Evolutionary conservation across 30 jellyfish, hydroid and myxozoan genomes (phyloP).

Genomic region (Nemopilema nomurai): DNA sequence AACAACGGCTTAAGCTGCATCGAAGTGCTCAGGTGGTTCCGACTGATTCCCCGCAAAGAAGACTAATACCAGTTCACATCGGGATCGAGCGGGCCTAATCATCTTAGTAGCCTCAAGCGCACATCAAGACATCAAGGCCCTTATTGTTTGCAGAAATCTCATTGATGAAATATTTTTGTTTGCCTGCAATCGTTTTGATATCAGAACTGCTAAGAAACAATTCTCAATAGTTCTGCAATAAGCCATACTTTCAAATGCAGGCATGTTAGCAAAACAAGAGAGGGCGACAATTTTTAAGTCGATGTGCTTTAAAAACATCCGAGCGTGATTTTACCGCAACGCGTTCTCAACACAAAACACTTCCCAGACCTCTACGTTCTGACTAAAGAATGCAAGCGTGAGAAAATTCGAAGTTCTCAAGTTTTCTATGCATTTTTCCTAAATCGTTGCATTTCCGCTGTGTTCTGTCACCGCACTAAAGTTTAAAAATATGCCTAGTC

Average conservation of each 20-base stretch:
- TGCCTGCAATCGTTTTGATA: background rate
- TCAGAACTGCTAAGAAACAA: background rate
- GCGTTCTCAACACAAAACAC: background rate
- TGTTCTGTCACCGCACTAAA: constrained; percentile 16
- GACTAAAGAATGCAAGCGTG: constrained; percentile 36
- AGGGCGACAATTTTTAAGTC: constrained; percentile 1
- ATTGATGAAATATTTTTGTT: background rate
- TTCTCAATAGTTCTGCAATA: background rate
- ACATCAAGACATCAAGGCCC: background rate
- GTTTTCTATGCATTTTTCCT: background rate
- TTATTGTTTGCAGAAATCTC: background rate
- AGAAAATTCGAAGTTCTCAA: constrained; percentile 19
- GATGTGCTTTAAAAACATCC: background rate
- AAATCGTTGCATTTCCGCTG: constrained; percentile 16
- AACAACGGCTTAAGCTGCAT: background rate
- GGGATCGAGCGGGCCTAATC: background rate
- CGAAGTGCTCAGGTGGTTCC: background rate
- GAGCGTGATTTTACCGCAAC: background rate
- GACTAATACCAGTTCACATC: background rate
- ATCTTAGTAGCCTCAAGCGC: background rate
- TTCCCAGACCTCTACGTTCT: constrained; percentile 33
- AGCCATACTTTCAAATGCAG: background rate
- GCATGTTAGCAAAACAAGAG: background rate
- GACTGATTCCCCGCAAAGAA: background rate
- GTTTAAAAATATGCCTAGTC: constrained; percentile 22